phyloP scores from a whole-genome alignment of 2,797 vertebrate genomes.

The Sternotherus odoratus region DNA sequence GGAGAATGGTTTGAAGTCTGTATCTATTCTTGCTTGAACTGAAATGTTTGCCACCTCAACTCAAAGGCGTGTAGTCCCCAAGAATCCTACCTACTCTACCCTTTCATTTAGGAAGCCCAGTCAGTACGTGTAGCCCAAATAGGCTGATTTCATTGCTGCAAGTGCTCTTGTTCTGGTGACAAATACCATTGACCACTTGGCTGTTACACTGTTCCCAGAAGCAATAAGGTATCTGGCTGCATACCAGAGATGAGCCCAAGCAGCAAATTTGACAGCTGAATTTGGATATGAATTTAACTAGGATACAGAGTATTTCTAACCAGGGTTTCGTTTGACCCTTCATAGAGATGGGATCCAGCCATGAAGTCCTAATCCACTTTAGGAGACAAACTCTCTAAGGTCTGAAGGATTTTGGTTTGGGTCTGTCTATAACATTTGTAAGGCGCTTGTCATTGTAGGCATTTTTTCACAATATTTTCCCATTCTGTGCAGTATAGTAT shows the following conservation, averaged over 20 bases:
- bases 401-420: background rate
- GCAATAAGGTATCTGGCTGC: background rate
- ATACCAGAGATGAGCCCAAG: background rate
- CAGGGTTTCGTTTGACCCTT: background rate
- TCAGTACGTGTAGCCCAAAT: rapidly evolving
- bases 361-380: background rate
- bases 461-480: background rate
- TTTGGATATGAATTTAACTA: background rate
- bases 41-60: background rate
- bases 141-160: rapidly evolving
- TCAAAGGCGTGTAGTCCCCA: background rate
- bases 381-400: background rate
- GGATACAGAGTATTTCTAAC: rapidly evolving
- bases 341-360: background rate
- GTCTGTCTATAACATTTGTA: too few species aligned
- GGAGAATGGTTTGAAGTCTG: background rate
- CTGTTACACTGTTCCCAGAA: background rate
- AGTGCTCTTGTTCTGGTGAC: background rate
- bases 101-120: background rate
- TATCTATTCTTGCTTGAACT: background rate
- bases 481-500: rapidly evolving
- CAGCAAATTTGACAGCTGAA: background rate
- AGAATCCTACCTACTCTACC: rapidly evolving
- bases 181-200: background rate
- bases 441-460: rapidly evolving